phyloP scores from a whole-genome alignment of 2,797 vertebrate species.

The Artibeus lituratus region DNA sequence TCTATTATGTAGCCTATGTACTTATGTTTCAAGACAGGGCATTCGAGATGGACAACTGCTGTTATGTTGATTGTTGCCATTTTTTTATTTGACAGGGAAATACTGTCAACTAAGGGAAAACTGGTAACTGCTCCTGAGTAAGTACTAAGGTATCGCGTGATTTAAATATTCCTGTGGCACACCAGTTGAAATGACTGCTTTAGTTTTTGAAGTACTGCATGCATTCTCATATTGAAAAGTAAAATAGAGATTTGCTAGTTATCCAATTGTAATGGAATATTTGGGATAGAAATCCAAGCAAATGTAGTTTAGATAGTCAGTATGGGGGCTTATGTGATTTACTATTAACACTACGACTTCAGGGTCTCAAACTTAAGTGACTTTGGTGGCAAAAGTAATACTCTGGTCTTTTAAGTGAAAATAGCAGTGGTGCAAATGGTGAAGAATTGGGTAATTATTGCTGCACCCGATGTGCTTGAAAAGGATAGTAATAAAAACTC shows the following conservation, averaged over 20 bases:
- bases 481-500: background rate
- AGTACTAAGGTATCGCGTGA: background rate
- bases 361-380: background rate
- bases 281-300: background rate
- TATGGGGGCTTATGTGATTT: background rate
- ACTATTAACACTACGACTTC: background rate
- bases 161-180: background rate
- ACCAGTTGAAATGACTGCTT: background rate
- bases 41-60: background rate
- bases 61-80: background rate
- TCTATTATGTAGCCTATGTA: background rate
- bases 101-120: no score
- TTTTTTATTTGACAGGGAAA: no score
- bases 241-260: constrained; percentile 38
- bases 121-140: background rate
- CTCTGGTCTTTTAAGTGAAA: background rate
- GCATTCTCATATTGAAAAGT: constrained; percentile 5
- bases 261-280: constrained; percentile 28
- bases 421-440: background rate
- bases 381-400: background rate
- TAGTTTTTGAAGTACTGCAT: background rate
- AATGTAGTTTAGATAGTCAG: background rate
- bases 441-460: background rate
- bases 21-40: background rate
- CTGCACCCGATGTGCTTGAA: background rate